These are phyloP conservation scores for Venusia cambrica DNA, from an alignment of 2,888 invertebrate genomes.

Conservation along the genomic window DNA sequence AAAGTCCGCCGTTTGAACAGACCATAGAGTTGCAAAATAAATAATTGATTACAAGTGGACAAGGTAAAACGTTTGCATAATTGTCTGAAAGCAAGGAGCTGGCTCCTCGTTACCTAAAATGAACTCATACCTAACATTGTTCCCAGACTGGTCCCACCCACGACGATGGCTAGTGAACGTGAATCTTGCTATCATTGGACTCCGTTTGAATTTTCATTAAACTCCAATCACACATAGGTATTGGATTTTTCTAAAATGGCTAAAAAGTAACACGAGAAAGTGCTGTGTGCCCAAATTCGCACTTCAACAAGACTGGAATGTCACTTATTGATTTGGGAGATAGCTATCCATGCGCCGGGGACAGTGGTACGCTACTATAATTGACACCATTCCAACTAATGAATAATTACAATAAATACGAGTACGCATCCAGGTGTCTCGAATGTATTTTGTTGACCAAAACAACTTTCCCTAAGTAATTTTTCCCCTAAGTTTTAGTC, in stretches of 20 bases:
- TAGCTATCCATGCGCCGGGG: conserved; percentile 53
- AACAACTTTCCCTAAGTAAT: conserved; percentile 61
- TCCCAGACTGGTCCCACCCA: conserved; percentile 81
- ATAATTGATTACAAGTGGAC: conserved; percentile 42
- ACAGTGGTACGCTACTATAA: conserved; percentile 44
- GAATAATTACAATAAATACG: conserved; percentile 43
- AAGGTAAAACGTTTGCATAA: conserved; percentile 55
- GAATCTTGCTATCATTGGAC: conserved; percentile 45
- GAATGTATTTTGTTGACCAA: conserved; percentile 52
- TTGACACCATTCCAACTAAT: conserved; percentile 51
- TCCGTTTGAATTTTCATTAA: conserved; percentile 27
- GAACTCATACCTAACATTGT: conserved; percentile 77
- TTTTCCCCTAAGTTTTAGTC: conserved; percentile 77
- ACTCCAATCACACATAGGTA: conserved; percentile 19
- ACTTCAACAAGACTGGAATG: conserved; percentile 80
- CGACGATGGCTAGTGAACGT: conserved; percentile 76
- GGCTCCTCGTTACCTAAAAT: conserved; percentile 68
- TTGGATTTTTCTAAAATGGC: conserved; percentile 16
- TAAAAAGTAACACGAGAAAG: conserved; percentile 39
- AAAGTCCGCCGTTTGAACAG: conserved; percentile 30
- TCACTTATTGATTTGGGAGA: conserved; percentile 73
- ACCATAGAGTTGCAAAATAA: conserved; percentile 22
- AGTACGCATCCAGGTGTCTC: conserved; percentile 54
- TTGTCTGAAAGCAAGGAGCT: conserved; percentile 52
- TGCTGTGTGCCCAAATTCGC: conserved; percentile 51